phyloP scores from a whole-genome alignment of 2,888 invertebrate genomes.

The Ethmia dodecea region DNA sequence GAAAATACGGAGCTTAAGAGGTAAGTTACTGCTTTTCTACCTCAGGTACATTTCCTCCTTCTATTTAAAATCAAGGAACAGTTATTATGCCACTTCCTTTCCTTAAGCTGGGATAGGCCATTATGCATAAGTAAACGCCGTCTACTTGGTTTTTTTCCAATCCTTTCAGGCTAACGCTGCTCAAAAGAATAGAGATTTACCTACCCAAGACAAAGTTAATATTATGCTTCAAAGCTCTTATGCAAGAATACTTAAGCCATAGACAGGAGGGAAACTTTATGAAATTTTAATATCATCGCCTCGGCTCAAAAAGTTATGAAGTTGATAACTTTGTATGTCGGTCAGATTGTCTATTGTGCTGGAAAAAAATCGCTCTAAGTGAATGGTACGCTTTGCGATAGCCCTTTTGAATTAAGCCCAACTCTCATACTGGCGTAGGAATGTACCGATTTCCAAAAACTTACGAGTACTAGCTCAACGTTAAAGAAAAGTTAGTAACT shows the following conservation, averaged over 20 bases:
- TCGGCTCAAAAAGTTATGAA: not conserved
- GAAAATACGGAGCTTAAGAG: slow-evolving; percentile 7
- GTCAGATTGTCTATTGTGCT: too few relatives aligned
- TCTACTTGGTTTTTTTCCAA: slow-evolving; percentile 28
- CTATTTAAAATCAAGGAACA: slow-evolving; percentile 18
- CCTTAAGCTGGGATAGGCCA: slow-evolving; percentile 20
- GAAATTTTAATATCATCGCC: slow-evolving; percentile 56
- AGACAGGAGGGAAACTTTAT: slow-evolving; percentile 47
- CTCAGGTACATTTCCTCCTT: slow-evolving; percentile 19
- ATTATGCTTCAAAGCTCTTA: slow-evolving; percentile 45
- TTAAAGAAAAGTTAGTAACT: too few relatives aligned
- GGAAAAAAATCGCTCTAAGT: too few relatives aligned
- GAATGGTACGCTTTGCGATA: too few relatives aligned
- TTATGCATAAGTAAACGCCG: slow-evolving; percentile 29
- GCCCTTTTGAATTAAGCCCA: too few relatives aligned
- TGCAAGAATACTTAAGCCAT: slow-evolving; percentile 44
- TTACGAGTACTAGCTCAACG: too few relatives aligned
- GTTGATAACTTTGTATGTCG: not conserved
- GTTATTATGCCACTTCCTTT: slow-evolving; percentile 16
- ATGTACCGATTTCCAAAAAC: too few relatives aligned
- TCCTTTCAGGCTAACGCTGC: slow-evolving; percentile 38
- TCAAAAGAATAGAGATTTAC: slow-evolving; percentile 47
- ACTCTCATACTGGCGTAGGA: too few relatives aligned
- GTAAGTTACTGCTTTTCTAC: slow-evolving; percentile 14
- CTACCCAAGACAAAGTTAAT: slow-evolving; percentile 46